These are phyloP conservation scores for Pseudopodoces humilis DNA, from an alignment of 2,113 vertebrate species.

Conservation along the genomic window DNA sequence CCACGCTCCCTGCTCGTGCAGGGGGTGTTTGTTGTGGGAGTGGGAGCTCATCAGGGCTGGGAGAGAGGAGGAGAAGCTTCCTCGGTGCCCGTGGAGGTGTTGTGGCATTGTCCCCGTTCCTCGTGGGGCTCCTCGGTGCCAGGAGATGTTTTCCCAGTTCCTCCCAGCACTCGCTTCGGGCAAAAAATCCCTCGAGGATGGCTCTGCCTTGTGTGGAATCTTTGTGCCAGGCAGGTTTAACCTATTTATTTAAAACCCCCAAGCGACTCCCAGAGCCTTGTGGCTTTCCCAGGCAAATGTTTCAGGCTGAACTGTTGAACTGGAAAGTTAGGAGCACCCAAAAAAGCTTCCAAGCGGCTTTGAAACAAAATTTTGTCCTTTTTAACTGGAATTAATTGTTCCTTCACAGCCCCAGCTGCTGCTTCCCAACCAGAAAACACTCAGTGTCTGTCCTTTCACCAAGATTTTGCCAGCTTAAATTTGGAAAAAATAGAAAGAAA, in stretches of 20 bases:
- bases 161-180: background rate
- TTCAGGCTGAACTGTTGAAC: background rate
- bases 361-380: background rate
- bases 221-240: background rate
- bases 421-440: background rate
- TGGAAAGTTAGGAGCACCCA: background rate
- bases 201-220: background rate
- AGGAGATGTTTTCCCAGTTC: background rate
- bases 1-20: background rate
- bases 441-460: background rate
- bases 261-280: background rate
- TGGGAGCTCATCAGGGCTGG: fast-evolving
- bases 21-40: fast-evolving
- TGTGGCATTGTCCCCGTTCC: fast-evolving
- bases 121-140: fast-evolving
- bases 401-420: background rate
- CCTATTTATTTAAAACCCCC: background rate
- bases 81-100: fast-evolving
- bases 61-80: background rate
- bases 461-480: background rate
- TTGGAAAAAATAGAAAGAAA: background rate
- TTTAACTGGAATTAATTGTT: background rate
- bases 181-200: background rate
- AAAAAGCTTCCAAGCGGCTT: background rate
- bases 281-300: background rate